A percentile compares a stretch with the other conserved stretches of the same genome.
phyloP scores from a whole-genome alignment of 37 sponge, comb jelly and placozoan species.

The Cladorhizidae sp. region DNA sequence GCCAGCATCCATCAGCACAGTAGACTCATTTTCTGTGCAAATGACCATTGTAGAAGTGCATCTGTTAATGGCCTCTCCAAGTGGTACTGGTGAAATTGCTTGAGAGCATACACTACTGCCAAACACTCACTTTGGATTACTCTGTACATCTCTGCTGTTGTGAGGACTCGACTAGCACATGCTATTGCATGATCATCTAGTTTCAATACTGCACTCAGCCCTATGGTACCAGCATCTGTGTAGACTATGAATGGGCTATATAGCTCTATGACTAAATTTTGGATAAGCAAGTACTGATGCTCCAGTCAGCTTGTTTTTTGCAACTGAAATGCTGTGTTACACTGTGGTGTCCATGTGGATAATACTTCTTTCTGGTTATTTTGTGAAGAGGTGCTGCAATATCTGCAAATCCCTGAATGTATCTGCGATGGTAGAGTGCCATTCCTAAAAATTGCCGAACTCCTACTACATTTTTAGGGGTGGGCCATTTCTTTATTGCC shows the following conservation, averaged over 20 bases:
- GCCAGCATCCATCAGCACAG: slow-evolving; percentile 48
- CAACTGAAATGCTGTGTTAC: slow-evolving; percentile 7
- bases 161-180: slow-evolving; percentile 44
- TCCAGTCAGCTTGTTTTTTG: background rate
- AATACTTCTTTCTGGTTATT: slow-evolving; percentile 3
- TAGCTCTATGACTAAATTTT: background rate
- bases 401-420: slow-evolving; percentile 14
- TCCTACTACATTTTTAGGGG: slow-evolving; percentile 3
- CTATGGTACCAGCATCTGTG: slow-evolving; percentile 47
- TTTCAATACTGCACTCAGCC: slow-evolving; percentile 44
- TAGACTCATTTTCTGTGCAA: slow-evolving; percentile 46
- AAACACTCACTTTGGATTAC: slow-evolving; percentile 30
- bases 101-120: slow-evolving; percentile 39
- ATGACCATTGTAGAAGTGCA: slow-evolving; percentile 45
- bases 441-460: slow-evolving; percentile 40
- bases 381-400: slow-evolving; percentile 17
- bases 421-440: slow-evolving; percentile 22
- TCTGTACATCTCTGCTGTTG: slow-evolving; percentile 48
- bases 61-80: slow-evolving; percentile 27
- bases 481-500: slow-evolving; percentile 45
- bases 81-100: slow-evolving; percentile 52
- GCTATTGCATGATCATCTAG: slow-evolving; percentile 46
- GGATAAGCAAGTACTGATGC: slow-evolving; percentile 21
- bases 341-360: slow-evolving; percentile 7
- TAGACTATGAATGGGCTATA: slow-evolving; percentile 7